Conservation (phyloP, 1,140 invertebrate species). For the Pogonus chalceus region DNA sequence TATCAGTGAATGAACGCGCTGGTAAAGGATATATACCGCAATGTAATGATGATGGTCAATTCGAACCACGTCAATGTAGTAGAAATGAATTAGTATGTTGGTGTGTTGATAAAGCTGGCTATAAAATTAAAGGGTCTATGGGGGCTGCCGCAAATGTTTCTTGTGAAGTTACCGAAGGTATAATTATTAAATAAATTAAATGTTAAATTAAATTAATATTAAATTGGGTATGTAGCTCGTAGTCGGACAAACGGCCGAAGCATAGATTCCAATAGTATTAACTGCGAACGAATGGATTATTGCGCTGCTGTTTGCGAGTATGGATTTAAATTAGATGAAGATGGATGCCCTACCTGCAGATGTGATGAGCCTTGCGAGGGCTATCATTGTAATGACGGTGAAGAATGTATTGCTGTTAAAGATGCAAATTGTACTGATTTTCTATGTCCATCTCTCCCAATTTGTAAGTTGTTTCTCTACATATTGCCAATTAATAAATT, state of each 20-base stretch:
- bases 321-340: slow-evolving; percentile 65
- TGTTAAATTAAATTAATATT: slow-evolving; percentile 8
- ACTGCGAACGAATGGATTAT: slow-evolving; percentile 45
- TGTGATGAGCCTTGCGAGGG: slow-evolving; percentile 76
- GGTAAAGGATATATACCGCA: slow-evolving; percentile 75
- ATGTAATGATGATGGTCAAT: slow-evolving; percentile 59
- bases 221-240: slow-evolving; percentile 29
- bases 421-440: slow-evolving; percentile 58
- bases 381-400: slow-evolving; percentile 57
- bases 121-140: slow-evolving; percentile 67
- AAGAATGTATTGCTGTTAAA: slow-evolving; percentile 60
- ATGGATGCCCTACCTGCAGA: slow-evolving; percentile 73
- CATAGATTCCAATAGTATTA: slow-evolving; percentile 32
- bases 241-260: slow-evolving; percentile 37
- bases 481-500: background rate
- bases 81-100: slow-evolving; percentile 76
- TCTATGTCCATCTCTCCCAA: slow-evolving; percentile 60
- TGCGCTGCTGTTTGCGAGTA: slow-evolving; percentile 76
- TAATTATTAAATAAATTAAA: slow-evolving; percentile 8
- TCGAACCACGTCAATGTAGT: slow-evolving; percentile 64
- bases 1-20: slow-evolving; percentile 64
- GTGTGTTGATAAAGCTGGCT: slow-evolving; percentile 68
- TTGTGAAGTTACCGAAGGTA: slow-evolving; percentile 41
- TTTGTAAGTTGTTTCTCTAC: slow-evolving; percentile 45
- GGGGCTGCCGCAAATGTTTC: slow-evolving; percentile 58